Evolutionary conservation across 2,888 invertebrate species (phyloP), one percentile per base, ranked within the genome.

Genomic region (Meta bourneti): DNA sequence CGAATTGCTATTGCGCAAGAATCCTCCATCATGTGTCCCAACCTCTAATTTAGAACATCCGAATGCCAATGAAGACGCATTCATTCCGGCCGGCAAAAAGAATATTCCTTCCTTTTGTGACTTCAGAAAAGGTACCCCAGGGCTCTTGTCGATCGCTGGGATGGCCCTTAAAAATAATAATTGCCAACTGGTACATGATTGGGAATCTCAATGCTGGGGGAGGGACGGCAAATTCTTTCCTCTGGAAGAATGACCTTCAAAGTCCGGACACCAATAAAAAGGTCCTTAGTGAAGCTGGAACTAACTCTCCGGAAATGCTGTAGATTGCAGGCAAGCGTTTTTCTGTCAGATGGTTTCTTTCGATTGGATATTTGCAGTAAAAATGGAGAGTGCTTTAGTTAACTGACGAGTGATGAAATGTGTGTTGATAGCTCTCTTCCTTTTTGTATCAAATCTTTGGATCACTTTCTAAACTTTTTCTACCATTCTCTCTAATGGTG

Each of bases 11-110:
- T 83, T 83, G 71, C 87, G 72, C 79, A 87, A 79, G 52, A 7
- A 54, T 72, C 82, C 61, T 90, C 90, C 74, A 90, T 90, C 90
- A 90, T 70, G 74, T 75, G 81, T 75, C 85, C 34, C 34, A 90
- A 85, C 90, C 90, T 84, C 19, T 90, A 90, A 90, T 90, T 90
- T 90, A 69, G 79, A 19, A 51, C n/a, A 79, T 61, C 34, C n/a
- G 79, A 86, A 70, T 87, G 61, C 89, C 89, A 51, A 71, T 84
- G 49, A 79, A 84, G 84, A 61, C 89, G 77, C 49, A 89, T 77
- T 54, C 34, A 54, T 85, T 85, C 48, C 49, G 71, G 79, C 34
- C 72, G 71, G 82, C 82, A 77, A 49, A 52, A 77, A 52, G 49
- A 77, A 77, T 77, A 77, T 77, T n/a, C 77, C 51, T 79, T 61